Evolutionary conservation across 2,113 vertebrate genomes (phyloP), one percentile per base, ranked within the genome.

Genomic region (Leucoraja erinaceus): DNA sequence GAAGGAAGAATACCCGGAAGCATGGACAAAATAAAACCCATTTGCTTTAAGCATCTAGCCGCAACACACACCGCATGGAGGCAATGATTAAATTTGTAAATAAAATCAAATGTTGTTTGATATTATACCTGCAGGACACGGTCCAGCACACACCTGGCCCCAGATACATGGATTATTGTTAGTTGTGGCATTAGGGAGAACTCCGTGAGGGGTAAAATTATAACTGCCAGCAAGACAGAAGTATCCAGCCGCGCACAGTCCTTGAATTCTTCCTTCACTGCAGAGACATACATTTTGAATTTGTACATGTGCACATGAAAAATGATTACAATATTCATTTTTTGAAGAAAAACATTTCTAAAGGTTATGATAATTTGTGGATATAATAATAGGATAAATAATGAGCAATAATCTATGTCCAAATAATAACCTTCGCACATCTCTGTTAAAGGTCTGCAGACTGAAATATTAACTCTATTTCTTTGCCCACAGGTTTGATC

Each of bases 141-240:
- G 96, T 75, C 97, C 96, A 47, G 97, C 96, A 93, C 97, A 98
- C 28, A 93, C 93, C 77, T 96, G 94, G 70, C 97, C 96, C 96
- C 95, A 96, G 93, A 91, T 94, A 93, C 98, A 98, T 18, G 31
- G 83, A 88, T 88, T 5, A 31, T 8, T 10, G 16, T 88, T 14
- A 0, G 94, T 95, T 4, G 94, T 94, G 74, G 93, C 84, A 93
- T 95, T 94, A 4, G 93, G 31, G 68, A 94, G 94, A 28, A 94
- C 38, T 8, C 95, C 95, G 20, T 94, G 95, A 0, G 97, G 96
- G 2, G 94, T 95, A 77, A 96, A 94, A 76, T 97, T 97, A 18
- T 96, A 95, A 94, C 98, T 98, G 4, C 98, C 97, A 93, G 96
- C 96, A 79, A 97, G 63, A 94, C 98, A 99, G 94, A 98, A 94